phyloP scores from a whole-genome alignment of 2,797 vertebrate species.

The Labeo calbasu region DNA sequence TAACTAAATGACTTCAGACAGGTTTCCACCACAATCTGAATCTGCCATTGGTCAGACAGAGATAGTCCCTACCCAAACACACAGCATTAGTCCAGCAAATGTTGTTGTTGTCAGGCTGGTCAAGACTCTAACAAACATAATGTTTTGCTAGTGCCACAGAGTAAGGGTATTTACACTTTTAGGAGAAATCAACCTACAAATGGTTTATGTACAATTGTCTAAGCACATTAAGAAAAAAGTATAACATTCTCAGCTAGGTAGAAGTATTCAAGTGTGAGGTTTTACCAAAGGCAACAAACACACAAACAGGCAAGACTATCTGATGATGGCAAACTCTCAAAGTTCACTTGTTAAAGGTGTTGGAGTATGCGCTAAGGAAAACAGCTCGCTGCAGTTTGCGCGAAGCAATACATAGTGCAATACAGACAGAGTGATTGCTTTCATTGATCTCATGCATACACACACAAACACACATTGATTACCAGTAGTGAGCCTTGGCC shows the following conservation, averaged over 20 bases:
- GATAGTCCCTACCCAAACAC: no score
- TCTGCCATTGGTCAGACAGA: neutral
- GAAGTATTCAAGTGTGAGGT: neutral
- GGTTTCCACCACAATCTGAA: neutral
- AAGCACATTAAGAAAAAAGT: neutral
- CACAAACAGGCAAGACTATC: constrained; percentile 6
- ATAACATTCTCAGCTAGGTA: neutral
- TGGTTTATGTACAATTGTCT: neutral
- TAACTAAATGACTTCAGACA: neutral
- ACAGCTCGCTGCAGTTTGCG: constrained; percentile 31
- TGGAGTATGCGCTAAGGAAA: neutral
- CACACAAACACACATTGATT: constrained; percentile 57
- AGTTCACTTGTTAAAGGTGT: constrained; percentile 21
- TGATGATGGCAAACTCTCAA: neutral
- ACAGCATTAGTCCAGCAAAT: neutral
- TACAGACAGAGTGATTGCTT: constrained; percentile 48
- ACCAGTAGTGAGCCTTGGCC: constrained; percentile 52
- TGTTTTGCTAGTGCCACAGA: neutral
- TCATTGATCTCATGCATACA: constrained; percentile 49
- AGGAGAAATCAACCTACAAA: neutral
- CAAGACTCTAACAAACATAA: neutral
- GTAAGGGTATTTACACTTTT: neutral
- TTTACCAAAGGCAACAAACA: constrained; percentile 5
- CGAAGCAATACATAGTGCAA: constrained; percentile 42
- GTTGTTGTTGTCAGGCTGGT: neutral